Evolutionary conservation across 1,140 invertebrate species (phyloP), one percentile per base, ranked within the genome.

Genomic region (Cotesia vestalis): DNA sequence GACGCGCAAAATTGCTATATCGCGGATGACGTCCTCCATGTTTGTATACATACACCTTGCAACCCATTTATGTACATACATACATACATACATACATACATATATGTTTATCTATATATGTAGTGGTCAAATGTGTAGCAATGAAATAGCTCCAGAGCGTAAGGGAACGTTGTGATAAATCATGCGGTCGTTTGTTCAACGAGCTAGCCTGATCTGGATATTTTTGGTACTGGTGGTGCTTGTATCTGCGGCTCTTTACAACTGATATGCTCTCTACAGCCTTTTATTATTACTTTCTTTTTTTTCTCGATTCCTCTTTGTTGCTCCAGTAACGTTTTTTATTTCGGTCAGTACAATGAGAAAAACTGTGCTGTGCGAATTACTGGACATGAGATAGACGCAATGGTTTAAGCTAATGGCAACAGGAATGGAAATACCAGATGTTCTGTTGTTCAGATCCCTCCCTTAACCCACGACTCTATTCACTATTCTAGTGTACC

Each of bases 151-250:
- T 66, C 17, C 59, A 72, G 53, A 40, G 66, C 36, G 34, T 59
- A 72, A 72, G 64, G 55, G 64, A 46, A 46, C 61, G 61, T 71
- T 63, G 64, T 40, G 69, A 74, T 74, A 67, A 74, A 74, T 71
- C 69, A 71, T 74, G 63, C 53, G 69, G 73, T 71, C 64, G 73
- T 74, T 74, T 71, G 69, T 68, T 57, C 73, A 74, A 74, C 69
- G 55, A 66, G 53, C 63, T 61, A 51, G 52, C 40, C 55, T 71
- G 46, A 68, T 73, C 60, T 59, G 55, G 57, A 62, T 70, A 62
- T 70, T 62, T 70, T 46, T 46, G 55, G 6, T 70, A 46, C 40
- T 38, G 35, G 0, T 8, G 4, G n/a, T 40, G 27, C 53, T 51
- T 63, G 69, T 71, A 4, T 53, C 20, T 66, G 46, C 36, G 62